Evolutionary conservation across 2,888 invertebrate species (phyloP).

Genomic region (Agrilus mali): DNA sequence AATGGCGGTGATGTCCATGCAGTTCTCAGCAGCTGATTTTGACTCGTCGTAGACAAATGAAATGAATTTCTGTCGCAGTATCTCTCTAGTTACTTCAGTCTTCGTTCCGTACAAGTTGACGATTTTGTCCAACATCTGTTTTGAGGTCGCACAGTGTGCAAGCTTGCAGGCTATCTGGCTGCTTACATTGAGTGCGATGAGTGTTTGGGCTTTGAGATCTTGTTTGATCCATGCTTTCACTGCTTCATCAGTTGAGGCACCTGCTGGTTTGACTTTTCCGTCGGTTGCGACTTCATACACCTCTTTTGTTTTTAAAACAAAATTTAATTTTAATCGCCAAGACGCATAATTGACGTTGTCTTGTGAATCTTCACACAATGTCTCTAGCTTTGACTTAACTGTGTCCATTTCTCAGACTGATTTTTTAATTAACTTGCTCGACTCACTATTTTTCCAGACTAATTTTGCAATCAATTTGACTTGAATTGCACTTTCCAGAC

Average conservation of each 20-base stretch:
- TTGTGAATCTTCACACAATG: conserved; percentile 12
- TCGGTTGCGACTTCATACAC: no score
- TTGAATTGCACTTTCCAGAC: no score
- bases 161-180: conserved; percentile 16
- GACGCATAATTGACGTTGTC: conserved; percentile 16
- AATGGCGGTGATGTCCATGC: no score
- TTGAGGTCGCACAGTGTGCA: conserved; percentile 14
- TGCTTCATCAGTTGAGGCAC: conserved; percentile 5
- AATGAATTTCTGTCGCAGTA: no score
- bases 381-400: conserved; percentile 14
- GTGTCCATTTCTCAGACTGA: conserved; percentile 11
- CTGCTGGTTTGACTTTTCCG: conserved; percentile 10
- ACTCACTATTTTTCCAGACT: no score
- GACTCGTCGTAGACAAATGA: no score
- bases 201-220: conserved; percentile 17
- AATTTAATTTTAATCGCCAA: conserved; percentile 17
- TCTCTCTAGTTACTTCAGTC: no score
- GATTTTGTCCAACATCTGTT: conserved; percentile 15
- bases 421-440: no score
- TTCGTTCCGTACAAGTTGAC: no score
- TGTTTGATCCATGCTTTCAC: conserved; percentile 14
- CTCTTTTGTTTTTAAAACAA: conserved; percentile 16
- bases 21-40: no score
- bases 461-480: no score
- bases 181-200: conserved; percentile 17